Base-by-base conservation (phyloP, 2,113 vertebrate genomes). In the Chionodraco myersi region DNA sequence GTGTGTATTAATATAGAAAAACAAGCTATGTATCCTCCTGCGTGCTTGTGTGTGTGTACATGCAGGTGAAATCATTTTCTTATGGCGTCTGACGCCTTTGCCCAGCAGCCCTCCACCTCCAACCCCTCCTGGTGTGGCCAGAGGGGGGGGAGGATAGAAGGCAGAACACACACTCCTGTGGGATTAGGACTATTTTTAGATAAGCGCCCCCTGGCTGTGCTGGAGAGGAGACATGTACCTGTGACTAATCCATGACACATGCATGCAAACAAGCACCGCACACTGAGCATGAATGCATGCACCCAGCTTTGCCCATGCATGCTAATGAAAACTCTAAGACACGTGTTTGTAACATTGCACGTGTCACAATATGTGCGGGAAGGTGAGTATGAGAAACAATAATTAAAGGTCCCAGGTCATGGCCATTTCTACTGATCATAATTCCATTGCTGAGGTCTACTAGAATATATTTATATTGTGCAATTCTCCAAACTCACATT, bases 161-260 rank as follows among this genome's bases (percentile, higher is more conserved):
- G 74, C 54, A 56, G 79, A 90, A 77, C 82, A 79, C 81, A 76
- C 77, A 14, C 79, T 81, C 85, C 76, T 63, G 13, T 57, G 73
- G 87, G 86, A 90, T 80, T 87, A 74, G 12, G 57, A 63, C 74
- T 91, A 94, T 92, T 89, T 94, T 88, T 88, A 92, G 83, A 77
- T 71, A 82, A 77, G 77, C 36, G 62, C 79, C 92, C 85, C 81
- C 73, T 83, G 88, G 90, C 82, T 78, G 76, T 83, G 88, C 87
- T 76, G 61, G 74, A 83, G 77, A 60, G 65, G 48, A 86, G 58
- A 92, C 85, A 85, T 82, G 79, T 89, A 90, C 87, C 89, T 91
- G 86, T 89, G 91, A 91, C 82, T 88, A 93, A 93, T 89, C 81
- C 75, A 68, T 49, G 66, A 71, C 57, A 71, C 59, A 60, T 26